Evolutionary conservation across 2,888 invertebrate genomes (phyloP), one percentile per base, ranked within the genome.

Genomic region (Cheilosia variabilis): DNA sequence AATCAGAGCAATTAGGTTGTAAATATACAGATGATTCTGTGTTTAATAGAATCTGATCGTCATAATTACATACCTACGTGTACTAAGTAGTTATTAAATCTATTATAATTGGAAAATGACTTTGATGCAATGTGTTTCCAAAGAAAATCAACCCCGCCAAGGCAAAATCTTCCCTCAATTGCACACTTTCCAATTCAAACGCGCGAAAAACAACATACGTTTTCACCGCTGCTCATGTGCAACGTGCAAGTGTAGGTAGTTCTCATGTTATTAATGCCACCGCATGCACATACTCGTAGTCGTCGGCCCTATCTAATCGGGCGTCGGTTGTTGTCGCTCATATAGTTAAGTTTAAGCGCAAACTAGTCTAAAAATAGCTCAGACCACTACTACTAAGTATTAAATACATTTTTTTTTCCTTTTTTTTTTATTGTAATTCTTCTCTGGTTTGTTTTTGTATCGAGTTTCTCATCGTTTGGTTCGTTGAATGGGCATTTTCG

Each of bases 311-410:
- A 58, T 31, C 75, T 58, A 77, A 82, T 79, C 52, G 69, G 71
- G 27, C 68, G 69, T 43, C 73, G 45, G 50, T 45, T 15, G 45
- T 47, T 9, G 47, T 47, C 47, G 17, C 19, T 47, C 72, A 34
- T n/a, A 10, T 45, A 65, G 19, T n/a, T 22, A 50, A 65, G 2
- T 7, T 17, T 50, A 43, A 65, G 31, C 71, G 52, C 68, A 72
- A 66, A 57, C 71, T 50, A 68, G 22, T 81, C 81, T 86, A 86
- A 72, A 86, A 86, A 86, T 86, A 86, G 62, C 63, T 27, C 50
- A 24, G 19, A 45, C 65, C 50, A 41, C 76, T 71, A 52, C 52
- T 34, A 71, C 65, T 53, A 62, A 31, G 43, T 63, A 71, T 19
- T 52, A n/a, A 53, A 55, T 58, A 31, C 27, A 15, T 19, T 19